Evolutionary conservation across 2,113 vertebrate species (phyloP).

Genomic region (Parotia lawesii): DNA sequence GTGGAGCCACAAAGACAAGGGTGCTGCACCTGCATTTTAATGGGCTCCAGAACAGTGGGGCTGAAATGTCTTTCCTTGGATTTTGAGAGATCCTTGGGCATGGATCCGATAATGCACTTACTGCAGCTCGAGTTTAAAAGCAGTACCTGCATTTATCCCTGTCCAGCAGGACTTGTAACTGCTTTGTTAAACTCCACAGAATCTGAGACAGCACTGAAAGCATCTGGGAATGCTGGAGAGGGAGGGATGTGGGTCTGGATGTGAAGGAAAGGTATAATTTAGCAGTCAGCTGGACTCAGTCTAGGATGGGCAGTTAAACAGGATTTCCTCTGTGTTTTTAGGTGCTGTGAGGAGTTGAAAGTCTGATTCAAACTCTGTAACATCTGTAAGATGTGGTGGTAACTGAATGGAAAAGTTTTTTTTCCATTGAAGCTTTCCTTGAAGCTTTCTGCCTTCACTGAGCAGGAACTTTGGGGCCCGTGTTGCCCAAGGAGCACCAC

Average conservation of each 20-base stretch:
- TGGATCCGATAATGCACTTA: neutral
- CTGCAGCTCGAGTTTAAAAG: neutral
- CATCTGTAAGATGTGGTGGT: fast-evolving
- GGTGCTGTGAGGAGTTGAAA: neutral
- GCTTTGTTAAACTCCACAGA: neutral
- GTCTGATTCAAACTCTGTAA: neutral
- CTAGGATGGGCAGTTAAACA: neutral
- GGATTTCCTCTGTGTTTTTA: neutral
- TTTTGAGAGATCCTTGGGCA: neutral
- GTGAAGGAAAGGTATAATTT: too few species aligned
- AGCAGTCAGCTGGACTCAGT: neutral
- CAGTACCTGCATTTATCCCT: too few species aligned
- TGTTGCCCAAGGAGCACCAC: fast-evolving
- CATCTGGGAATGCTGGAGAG: fast-evolving
- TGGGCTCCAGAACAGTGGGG: neutral
- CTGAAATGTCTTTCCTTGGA: neutral
- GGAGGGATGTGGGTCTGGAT: fast-evolving
- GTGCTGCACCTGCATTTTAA: neutral
- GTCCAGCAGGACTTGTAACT: neutral
- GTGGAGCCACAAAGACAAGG: neutral
- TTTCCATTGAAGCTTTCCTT: neutral
- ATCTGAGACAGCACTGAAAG: fast-evolving
- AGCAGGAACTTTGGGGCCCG: fast-evolving
- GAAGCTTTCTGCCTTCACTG: neutral
- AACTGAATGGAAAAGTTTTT: neutral